phyloP scores from a whole-genome alignment of 2,888 invertebrate genomes.

The Nomada ruficornis region DNA sequence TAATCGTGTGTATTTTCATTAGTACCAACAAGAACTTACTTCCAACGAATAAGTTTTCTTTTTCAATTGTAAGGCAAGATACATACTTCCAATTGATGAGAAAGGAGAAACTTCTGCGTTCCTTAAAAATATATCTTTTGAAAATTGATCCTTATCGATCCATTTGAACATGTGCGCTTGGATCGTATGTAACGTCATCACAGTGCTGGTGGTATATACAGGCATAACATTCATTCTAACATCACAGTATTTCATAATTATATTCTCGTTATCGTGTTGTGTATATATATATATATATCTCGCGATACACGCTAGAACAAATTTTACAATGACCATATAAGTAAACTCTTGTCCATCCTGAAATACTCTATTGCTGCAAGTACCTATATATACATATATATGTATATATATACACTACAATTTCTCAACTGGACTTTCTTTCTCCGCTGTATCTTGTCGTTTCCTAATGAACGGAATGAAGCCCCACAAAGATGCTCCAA shows the following conservation, averaged over 20 bases:
- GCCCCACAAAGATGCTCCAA: conserved; percentile 91
- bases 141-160: conserved; percentile 60
- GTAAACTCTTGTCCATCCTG: conserved; percentile 36
- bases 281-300: conserved; percentile 1
- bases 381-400: conserved; percentile 33
- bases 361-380: not conserved
- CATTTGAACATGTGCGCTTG: conserved; percentile 58
- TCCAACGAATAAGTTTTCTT: conserved; percentile 54
- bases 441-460: conserved; percentile 59
- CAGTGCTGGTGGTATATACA: conserved; percentile 56
- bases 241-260: conserved; percentile 69
- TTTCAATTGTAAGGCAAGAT: conserved; percentile 61
- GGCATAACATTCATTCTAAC: conserved; percentile 64
- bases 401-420: conserved; percentile 50
- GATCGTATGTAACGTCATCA: conserved; percentile 59
- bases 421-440: conserved; percentile 56
- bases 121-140: conserved; percentile 64
- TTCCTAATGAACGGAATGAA: conserved; percentile 90
- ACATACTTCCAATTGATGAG: conserved; percentile 51
- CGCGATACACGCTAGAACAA: conserved; percentile 28
- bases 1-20: conserved; percentile 53
- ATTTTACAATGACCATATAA: conserved; percentile 39
- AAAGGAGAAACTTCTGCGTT: conserved; percentile 41
- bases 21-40: conserved; percentile 53
- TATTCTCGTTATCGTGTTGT: conserved; percentile 27